These are phyloP conservation scores for Brachionus rotundiformis DNA, from an alignment of 1,140 invertebrate genomes.

Conservation along the genomic window DNA sequence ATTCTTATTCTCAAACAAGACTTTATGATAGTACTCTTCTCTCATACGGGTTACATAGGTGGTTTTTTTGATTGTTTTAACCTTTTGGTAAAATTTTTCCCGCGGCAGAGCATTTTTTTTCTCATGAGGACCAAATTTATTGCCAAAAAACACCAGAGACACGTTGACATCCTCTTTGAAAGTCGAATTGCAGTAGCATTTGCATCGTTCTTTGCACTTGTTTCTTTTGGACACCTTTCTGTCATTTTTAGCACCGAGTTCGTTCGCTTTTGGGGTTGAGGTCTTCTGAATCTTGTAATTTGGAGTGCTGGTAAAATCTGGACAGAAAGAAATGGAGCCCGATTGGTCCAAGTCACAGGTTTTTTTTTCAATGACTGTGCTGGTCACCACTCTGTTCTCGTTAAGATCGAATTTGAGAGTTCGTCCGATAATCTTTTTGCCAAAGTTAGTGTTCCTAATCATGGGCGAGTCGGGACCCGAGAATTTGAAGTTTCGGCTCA, in stretches of 20 bases:
- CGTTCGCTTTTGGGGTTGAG: neutral
- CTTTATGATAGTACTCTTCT: neutral
- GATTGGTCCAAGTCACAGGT: neutral
- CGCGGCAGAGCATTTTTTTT: neutral
- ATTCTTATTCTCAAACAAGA: neutral
- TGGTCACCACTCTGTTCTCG: neutral
- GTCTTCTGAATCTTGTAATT: conserved; percentile 12
- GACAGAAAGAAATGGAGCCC: neutral
- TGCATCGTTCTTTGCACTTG: neutral
- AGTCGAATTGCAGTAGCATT: conserved; percentile 25
- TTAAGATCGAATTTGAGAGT: neutral
- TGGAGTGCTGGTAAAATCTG: conserved; percentile 19
- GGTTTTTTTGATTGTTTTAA: conserved; percentile 14
- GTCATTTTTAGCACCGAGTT: neutral
- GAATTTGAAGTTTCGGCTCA: neutral
- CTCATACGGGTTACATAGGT: neutral
- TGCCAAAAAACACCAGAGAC: conserved; percentile 1
- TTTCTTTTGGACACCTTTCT: neutral
- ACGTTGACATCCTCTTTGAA: conserved; percentile 13
- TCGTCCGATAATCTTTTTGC: neutral
- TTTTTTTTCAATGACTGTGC: neutral
- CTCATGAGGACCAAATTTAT: neutral
- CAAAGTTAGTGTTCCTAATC: neutral
- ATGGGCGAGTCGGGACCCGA: neutral
- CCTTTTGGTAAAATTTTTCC: neutral